phyloP scores from a whole-genome alignment of 2,888 invertebrate species.

The Tineola bisselliella region DNA sequence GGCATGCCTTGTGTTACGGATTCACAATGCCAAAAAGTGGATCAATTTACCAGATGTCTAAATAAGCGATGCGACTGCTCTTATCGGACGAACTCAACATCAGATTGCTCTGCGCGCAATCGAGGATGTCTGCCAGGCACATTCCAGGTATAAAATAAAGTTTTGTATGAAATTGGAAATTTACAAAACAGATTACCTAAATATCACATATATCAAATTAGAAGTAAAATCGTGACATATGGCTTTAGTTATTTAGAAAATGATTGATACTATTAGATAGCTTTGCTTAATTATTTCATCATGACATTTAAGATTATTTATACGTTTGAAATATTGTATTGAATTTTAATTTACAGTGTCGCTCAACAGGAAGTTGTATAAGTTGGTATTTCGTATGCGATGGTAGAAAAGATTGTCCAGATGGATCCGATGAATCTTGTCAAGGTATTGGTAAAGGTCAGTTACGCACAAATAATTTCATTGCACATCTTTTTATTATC shows the following conservation, averaged over 20 bases:
- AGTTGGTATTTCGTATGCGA: conserved; percentile 96
- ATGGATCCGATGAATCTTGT: conserved; percentile 89
- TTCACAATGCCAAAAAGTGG: conserved; percentile 82
- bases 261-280: neutral
- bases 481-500: neutral
- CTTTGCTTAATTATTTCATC: neutral
- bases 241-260: neutral
- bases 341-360: conserved; percentile 70
- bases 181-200: too few species aligned
- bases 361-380: conserved; percentile 84
- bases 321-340: neutral
- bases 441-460: conserved; percentile 62
- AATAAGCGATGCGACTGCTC: conserved; percentile 83
- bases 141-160: conserved; percentile 71
- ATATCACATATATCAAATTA: neutral
- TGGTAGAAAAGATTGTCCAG: conserved; percentile 83
- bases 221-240: neutral
- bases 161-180: too few species aligned
- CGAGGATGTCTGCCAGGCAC: conserved; percentile 86
- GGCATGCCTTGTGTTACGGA: conserved; percentile 80
- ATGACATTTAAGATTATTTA: neutral
- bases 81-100: conserved; percentile 65
- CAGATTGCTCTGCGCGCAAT: conserved; percentile 75
- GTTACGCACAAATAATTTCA: conserved; percentile 16
- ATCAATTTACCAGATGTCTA: conserved; percentile 78